phyloP scores from a whole-genome alignment of 2,888 invertebrate species.

The Cenopis cana region DNA sequence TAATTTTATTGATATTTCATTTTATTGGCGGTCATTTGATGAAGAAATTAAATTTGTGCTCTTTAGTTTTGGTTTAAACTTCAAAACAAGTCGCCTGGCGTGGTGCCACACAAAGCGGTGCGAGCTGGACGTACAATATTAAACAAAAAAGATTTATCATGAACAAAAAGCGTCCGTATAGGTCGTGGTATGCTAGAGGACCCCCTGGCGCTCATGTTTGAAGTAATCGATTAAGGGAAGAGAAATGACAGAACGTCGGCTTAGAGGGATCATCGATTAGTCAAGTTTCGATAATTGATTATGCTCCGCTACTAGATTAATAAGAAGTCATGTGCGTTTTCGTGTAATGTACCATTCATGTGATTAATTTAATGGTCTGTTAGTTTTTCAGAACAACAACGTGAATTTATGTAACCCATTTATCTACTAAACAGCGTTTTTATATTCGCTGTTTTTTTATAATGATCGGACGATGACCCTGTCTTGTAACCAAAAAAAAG shows the following conservation, averaged over 20 bases:
- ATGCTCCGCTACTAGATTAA: conserved; percentile 79
- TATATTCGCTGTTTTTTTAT: conserved; percentile 3
- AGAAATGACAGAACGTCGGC: conserved; percentile 83
- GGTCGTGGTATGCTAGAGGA: conserved; percentile 65
- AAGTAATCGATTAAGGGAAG: conserved; percentile 83
- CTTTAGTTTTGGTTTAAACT: conserved; percentile 49
- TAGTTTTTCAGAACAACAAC: neutral
- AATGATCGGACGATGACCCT: conserved; percentile 26
- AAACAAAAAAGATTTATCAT: conserved; percentile 72
- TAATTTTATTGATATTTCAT: conserved; percentile 51
- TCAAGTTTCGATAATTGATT: conserved; percentile 83
- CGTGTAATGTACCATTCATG: conserved; percentile 53
- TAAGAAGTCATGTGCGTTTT: conserved; percentile 69
- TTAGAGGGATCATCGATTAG: conserved; percentile 77
- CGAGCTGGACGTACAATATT: conserved; percentile 20
- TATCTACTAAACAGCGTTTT: neutral
- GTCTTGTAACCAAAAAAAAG: conserved; percentile 27
- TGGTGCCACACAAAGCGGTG: conserved; percentile 31
- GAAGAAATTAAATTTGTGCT: conserved; percentile 61
- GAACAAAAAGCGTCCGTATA: conserved; percentile 69
- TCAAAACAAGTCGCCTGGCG: conserved; percentile 12
- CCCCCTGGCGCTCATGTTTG: conserved; percentile 81
- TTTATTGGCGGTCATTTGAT: conserved; percentile 55
- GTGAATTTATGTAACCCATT: neutral
- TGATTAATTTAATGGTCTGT: conserved; percentile 32